These are phyloP conservation scores for Caenorhabditis sp. DNA, from an alignment of 2,888 invertebrate genomes.

Conservation along the genomic window DNA sequence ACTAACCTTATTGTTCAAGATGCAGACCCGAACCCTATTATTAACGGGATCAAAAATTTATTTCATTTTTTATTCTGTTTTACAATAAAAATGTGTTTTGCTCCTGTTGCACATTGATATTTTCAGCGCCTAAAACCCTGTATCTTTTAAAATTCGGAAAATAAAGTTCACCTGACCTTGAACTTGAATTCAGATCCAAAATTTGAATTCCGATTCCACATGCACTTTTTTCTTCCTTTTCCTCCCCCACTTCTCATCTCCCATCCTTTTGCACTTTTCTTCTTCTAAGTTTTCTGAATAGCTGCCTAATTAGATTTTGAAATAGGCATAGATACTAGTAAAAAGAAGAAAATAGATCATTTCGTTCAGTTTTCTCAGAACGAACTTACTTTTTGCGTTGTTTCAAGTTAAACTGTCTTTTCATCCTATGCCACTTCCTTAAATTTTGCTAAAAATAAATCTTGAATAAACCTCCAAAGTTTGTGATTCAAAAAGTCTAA, in stretches of 20 bases:
- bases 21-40: constrained; percentile 14
- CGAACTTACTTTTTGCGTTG: neutral
- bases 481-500: too few relatives aligned
- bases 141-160: neutral
- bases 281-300: constrained; percentile 23
- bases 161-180: constrained; percentile 35
- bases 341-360: constrained; percentile 1
- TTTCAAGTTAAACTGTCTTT: too few relatives aligned
- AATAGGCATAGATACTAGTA: neutral
- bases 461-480: too few relatives aligned
- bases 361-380: neutral
- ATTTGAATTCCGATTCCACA: too few relatives aligned
- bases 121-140: too few relatives aligned
- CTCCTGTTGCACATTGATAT: too few relatives aligned
- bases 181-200: too few relatives aligned
- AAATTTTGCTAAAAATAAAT: neutral
- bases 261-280: constrained; percentile 1
- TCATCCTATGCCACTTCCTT: too few relatives aligned
- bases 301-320: constrained; percentile 31
- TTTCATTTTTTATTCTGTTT: constrained; percentile 1
- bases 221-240: constrained; percentile 2
- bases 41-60: constrained; percentile 24
- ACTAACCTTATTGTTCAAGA: constrained; percentile 18
- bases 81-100: too few relatives aligned
- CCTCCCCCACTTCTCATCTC: neutral